Base-by-base conservation (phyloP, 2,888 invertebrate species). In the Drosophila siamana region DNA sequence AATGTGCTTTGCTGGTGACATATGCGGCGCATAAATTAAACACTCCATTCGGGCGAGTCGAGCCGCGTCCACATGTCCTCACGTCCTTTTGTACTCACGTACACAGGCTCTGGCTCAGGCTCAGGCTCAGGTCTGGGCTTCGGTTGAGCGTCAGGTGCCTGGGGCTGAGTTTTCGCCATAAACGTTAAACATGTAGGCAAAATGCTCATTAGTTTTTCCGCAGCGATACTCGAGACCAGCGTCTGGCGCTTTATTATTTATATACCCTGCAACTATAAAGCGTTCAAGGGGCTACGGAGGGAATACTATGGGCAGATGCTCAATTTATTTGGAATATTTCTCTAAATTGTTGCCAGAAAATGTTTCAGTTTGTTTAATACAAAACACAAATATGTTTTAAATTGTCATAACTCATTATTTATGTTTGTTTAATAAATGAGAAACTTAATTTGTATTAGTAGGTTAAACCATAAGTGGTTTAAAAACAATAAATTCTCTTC, bases 1-100 rank as follows among this genome's bases (percentile, higher is more conserved):
- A 38, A 44, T 54, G 8, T 19, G 36, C 54, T 43, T 44, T 38
- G 36, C 54, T 62, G 80, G 73, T 86, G 86, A 88, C 85, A 85
- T 85, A 85, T 85, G 85, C 69, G 78, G 48, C 63, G 86, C 85
- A 85, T 85, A 88, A 85, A 85, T 85, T 86, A 85, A 86, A 86
- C 71, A 88, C 80, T 88, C 75, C 78, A 74, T 67, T 70, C 71
- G 67, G 63, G 60, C 64, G 47, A 50, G 19, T 50, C 8, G 36
- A 19, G 30, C 41, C 46, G 46, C 41, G 47, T 54, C 62, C 63
- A 60, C 66, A 77, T 68, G 64, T 72, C 70, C 81, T 63, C 88
- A 88, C 77, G 86, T 84, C 62, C 76, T 69, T 82, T 85, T 86
- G 80, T 85, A 71, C 78, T 70, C 82, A 87, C 85, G 75, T 83